Percentiles rank a stretch among this genome's conserved stretches.
phyloP scores from a whole-genome alignment of 2,797 vertebrate species.

The Caiman crocodilus region DNA sequence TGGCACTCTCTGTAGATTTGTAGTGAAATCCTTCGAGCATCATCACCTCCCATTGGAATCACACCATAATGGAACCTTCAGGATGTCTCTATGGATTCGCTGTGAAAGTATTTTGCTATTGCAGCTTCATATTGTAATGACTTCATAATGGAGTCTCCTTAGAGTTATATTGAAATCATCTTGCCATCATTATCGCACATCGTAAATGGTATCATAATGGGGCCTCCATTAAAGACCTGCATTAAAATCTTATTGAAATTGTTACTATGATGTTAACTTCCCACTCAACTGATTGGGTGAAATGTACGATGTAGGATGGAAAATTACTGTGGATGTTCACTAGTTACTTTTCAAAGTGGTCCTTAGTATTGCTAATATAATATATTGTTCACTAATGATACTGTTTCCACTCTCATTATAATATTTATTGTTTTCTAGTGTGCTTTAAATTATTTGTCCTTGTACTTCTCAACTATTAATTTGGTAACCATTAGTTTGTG shows the following conservation, averaged over 20 bases:
- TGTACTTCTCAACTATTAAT: neutral
- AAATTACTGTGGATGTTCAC: neutral
- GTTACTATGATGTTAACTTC: constrained; percentile 11
- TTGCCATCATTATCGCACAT: constrained; percentile 42
- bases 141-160: constrained; percentile 65
- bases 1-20: constrained; percentile 21
- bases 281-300: neutral
- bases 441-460: neutral
- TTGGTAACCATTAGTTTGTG: fast-evolving
- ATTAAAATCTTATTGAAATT: constrained; percentile 50
- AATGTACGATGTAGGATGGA: neutral
- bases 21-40: constrained; percentile 42
- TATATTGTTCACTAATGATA: neutral
- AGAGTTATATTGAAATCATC: constrained; percentile 57
- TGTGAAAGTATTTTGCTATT: constrained; percentile 52
- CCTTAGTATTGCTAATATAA: neutral
- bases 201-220: constrained; percentile 48
- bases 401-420: neutral
- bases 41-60: constrained; percentile 26
- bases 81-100: constrained; percentile 39
- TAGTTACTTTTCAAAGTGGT: constrained; percentile 29
- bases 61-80: constrained; percentile 53
- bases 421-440: neutral
- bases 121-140: constrained; percentile 58
- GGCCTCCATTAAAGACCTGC: constrained; percentile 46